These are phyloP conservation scores for Vanessa tameamea DNA, from an alignment of 1,140 invertebrate species.

Conservation along the genomic window DNA sequence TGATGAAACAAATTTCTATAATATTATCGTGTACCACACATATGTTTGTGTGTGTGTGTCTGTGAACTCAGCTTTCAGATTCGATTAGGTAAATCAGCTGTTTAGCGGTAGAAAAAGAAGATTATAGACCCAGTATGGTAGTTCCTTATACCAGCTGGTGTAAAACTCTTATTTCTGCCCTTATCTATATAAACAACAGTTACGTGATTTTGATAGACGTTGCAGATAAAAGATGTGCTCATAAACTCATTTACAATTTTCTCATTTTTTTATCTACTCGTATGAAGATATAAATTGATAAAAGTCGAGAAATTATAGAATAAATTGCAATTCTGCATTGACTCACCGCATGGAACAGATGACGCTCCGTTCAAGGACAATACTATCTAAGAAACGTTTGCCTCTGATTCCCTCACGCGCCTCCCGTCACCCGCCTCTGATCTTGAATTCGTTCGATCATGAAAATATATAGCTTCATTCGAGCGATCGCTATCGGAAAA, in stretches of 20 bases:
- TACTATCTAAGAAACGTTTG: conserved; percentile 69
- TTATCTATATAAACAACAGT: conserved; percentile 58
- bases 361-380: conserved; percentile 57
- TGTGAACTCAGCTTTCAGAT: too few relatives aligned
- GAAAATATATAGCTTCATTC: conserved; percentile 80
- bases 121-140: too few relatives aligned
- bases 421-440: conserved; percentile 70
- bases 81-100: too few relatives aligned
- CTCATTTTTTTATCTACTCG: conserved; percentile 57
- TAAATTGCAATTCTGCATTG: neutral
- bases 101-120: too few relatives aligned
- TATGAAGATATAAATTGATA: neutral
- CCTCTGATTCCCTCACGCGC: conserved; percentile 74
- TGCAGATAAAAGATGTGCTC: conserved; percentile 77
- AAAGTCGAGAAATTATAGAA: neutral
- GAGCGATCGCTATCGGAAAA: conserved; percentile 74
- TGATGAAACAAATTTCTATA: too few relatives aligned
- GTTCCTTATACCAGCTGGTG: too few relatives aligned
- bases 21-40: too few relatives aligned
- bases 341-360: conserved; percentile 39
- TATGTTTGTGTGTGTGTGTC: too few relatives aligned
- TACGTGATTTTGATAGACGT: conserved; percentile 66
- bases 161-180: conserved; percentile 31
- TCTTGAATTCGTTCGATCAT: conserved; percentile 77
- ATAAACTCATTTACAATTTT: conserved; percentile 63